A percentile compares a stretch with the other conserved stretches of the same genome.
These are phyloP conservation scores for Polyodon spathula DNA, from an alignment of 2,113 vertebrate species.

Conservation along the genomic window DNA sequence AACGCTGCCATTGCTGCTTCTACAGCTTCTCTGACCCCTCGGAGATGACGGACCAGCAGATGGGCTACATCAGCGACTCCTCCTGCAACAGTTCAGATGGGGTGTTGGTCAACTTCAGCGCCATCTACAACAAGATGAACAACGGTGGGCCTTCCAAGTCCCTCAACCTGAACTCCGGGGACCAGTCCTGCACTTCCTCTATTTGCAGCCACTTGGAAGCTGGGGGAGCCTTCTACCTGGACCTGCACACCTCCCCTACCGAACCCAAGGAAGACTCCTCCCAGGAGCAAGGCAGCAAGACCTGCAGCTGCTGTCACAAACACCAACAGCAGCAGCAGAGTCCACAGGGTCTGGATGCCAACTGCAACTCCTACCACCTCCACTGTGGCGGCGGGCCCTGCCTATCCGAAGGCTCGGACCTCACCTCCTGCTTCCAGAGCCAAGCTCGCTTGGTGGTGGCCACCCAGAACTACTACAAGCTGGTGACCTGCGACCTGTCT, in stretches of 20 bases:
- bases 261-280: constrained; percentile 65
- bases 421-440: constrained; percentile 84
- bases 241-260: constrained; percentile 81
- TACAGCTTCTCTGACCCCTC: constrained; percentile 67
- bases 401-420: constrained; percentile 59
- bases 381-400: constrained; percentile 53
- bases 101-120: constrained; percentile 86
- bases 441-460: constrained; percentile 85
- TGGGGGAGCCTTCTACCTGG: constrained; percentile 84
- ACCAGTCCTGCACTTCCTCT: constrained; percentile 68
- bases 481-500: constrained; percentile 92
- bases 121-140: constrained; percentile 87
- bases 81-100: constrained; percentile 93
- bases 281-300: constrained; percentile 47
- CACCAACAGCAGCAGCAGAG: constrained; percentile 48
- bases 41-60: constrained; percentile 66
- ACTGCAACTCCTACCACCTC: constrained; percentile 83
- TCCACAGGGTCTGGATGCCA: constrained; percentile 79
- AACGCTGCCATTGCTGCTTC: constrained; percentile 57
- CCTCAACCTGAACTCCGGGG: constrained; percentile 71
- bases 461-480: constrained; percentile 96
- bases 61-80: constrained; percentile 80
- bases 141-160: constrained; percentile 56
- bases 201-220: constrained; percentile 65
- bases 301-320: constrained; percentile 55